These are phyloP conservation scores for Pollenia labialis DNA, from an alignment of 2,888 invertebrate species.

Conservation along the genomic window DNA sequence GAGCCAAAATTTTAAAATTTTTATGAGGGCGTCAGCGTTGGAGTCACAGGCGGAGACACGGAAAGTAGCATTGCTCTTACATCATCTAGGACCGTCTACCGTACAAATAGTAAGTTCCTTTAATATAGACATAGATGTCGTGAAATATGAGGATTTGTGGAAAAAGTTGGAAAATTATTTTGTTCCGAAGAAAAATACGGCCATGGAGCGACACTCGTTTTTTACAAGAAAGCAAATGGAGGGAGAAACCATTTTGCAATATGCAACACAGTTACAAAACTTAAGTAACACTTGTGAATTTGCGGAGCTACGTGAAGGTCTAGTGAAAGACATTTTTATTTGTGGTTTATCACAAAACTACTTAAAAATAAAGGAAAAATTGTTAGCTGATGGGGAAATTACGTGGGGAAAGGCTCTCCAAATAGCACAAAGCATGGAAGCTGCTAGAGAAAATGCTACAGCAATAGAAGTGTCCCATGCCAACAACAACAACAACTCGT, in stretches of 20 bases:
- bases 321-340: slow-evolving; percentile 5
- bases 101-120: slow-evolving; percentile 20
- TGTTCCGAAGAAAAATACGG: slow-evolving; percentile 8
- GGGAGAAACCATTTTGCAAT: slow-evolving; percentile 19
- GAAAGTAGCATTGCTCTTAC: slow-evolving; percentile 24
- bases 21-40: slow-evolving; percentile 19
- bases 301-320: background rate
- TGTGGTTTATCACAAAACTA: background rate
- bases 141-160: background rate
- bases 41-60: slow-evolving; percentile 1
- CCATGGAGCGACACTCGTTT: slow-evolving; percentile 38
- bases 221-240: background rate
- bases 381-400: background rate
- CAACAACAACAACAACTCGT: background rate
- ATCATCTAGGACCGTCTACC: background rate
- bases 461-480: background rate
- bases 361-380: background rate
- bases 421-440: background rate
- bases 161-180: slow-evolving; percentile 5
- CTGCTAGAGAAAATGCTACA: background rate
- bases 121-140: background rate
- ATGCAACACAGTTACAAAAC: slow-evolving; percentile 65
- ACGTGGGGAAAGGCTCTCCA: background rate
- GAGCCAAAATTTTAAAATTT: slow-evolving; percentile 12
- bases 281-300: slow-evolving; percentile 1